Percentiles rank a stretch among this genome's conserved stretches.
These are phyloP conservation scores for Aradus depressus DNA, from an alignment of 2,888 invertebrate species.

Conservation along the genomic window DNA sequence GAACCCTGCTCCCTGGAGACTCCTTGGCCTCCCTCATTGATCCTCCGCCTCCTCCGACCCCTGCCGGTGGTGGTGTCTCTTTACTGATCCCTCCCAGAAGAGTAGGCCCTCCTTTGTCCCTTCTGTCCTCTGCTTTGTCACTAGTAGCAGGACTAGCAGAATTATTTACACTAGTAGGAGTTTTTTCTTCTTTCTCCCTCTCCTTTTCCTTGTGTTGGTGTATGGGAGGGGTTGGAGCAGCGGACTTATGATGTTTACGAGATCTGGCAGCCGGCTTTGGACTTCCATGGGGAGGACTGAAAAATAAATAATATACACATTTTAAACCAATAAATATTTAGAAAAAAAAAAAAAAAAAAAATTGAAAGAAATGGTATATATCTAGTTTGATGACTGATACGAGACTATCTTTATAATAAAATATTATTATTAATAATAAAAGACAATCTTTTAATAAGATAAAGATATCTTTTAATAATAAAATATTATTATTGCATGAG, in stretches of 20 bases:
- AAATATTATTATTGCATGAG: too few relatives aligned
- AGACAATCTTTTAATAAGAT: too few relatives aligned
- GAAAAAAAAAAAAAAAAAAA: background rate
- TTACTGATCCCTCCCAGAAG: too few relatives aligned
- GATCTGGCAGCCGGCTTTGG: conserved; percentile 56
- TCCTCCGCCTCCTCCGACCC: background rate
- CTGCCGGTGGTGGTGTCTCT: conserved; percentile 4
- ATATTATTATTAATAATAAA: too few relatives aligned
- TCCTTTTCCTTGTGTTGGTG: conserved; percentile 17
- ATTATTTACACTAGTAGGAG: background rate
- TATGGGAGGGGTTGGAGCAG: conserved; percentile 54
- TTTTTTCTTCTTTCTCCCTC: conserved; percentile 29
- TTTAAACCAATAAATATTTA: too few relatives aligned
- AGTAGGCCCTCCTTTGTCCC: background rate
- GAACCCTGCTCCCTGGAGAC: too few relatives aligned
- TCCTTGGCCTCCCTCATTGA: conserved; percentile 7
- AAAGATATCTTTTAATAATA: too few relatives aligned
- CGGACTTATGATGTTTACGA: conserved; percentile 64
- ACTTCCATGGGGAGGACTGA: conserved; percentile 60
- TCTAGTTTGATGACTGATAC: background rate
- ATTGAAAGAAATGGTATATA: background rate
- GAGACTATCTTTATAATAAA: too few relatives aligned
- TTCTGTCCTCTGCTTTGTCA: conserved; percentile 6
- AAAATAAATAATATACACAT: too few relatives aligned
- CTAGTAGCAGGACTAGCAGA: too few relatives aligned